Base-by-base conservation (phyloP, 2,113 vertebrate species). In the Ophiodon elongatus region DNA sequence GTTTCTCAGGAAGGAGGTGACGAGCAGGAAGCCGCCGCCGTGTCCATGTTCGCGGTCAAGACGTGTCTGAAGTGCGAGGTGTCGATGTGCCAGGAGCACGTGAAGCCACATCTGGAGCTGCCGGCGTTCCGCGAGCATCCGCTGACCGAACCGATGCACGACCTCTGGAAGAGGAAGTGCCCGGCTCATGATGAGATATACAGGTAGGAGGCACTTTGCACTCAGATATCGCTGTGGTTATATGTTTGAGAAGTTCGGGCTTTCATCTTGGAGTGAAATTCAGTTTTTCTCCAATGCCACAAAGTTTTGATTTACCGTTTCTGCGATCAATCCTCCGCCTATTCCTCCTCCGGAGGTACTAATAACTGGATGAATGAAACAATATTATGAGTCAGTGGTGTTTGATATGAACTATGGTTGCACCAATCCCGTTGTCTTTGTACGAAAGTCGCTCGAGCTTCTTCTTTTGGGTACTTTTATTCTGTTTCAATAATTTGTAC, bases 11-110 rank as follows among this genome's bases (percentile, higher is more conserved):
- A 75, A 1, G 63, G 1, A 0, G 35, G 29, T 1, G 76, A 43
- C 3, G 39, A n/a, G 7, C 70, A 73, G 70, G 82, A 39, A 21
- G 78, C 43, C 0, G n/a, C 62, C 0, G 31, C 59, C 0, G 15
- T 0, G 4, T 47, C 70, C 0, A 41, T 4, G 17, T 72, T 85
- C 8, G 96, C 95, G 0, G 89, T 96, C 8, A 96, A 93, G 83
- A 95, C 93, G 8, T 96, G 95, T 45, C 91, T 96, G 65, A 95
- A 95, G 72, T 96, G 96, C 1, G 95, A 96, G 88, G 95, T 96
- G 78, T 96, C 95, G 0, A 95, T 96, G 95, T 96, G 95, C 54
- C 73, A 83, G 68, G 89, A 94, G 73, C 96, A 96, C 19, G 71
- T 95, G 0, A 90, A 85, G 80, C 94, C 94, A 10, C 95, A 96